These are phyloP conservation scores for Harpalus rufipes DNA, from an alignment of 2,888 invertebrate genomes.

Conservation along the genomic window DNA sequence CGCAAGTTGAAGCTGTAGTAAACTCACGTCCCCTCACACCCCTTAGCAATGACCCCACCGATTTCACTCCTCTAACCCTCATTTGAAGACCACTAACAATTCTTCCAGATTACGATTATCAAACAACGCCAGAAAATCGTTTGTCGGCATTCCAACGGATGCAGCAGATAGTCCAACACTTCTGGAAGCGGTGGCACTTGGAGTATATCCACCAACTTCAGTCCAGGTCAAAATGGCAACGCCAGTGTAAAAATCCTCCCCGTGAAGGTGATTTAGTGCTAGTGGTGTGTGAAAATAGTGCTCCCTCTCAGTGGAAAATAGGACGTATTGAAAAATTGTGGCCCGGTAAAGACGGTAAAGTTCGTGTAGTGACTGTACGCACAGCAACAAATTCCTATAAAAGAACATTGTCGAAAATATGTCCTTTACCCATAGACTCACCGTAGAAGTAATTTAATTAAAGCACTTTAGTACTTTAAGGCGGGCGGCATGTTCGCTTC, in stretches of 20 bases:
- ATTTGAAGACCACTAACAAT: neutral
- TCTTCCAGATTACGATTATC: neutral
- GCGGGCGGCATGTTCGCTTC: no score
- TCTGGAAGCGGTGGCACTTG: neutral
- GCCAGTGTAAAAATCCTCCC: neutral
- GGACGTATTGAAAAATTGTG: no score
- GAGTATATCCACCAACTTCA: conserved; percentile 1
- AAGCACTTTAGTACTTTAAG: no score
- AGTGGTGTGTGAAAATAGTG: conserved; percentile 21
- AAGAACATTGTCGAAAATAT: no score
- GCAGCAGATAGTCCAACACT: neutral
- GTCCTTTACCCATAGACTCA: no score
- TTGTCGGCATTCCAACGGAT: neutral
- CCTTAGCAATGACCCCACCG: neutral
- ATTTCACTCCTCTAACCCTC: neutral
- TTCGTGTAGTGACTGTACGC: no score
- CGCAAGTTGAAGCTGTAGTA: neutral
- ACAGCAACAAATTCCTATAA: no score
- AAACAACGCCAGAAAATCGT: neutral
- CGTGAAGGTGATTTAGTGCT: conserved; percentile 12
- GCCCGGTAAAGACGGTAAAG: no score
- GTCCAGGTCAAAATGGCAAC: neutral
- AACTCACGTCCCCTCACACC: neutral
- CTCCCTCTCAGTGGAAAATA: conserved; percentile 8
- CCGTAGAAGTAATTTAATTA: no score